Conservation (phyloP, 92 coral and sea anemone species). For the Porites rus region DNA sequence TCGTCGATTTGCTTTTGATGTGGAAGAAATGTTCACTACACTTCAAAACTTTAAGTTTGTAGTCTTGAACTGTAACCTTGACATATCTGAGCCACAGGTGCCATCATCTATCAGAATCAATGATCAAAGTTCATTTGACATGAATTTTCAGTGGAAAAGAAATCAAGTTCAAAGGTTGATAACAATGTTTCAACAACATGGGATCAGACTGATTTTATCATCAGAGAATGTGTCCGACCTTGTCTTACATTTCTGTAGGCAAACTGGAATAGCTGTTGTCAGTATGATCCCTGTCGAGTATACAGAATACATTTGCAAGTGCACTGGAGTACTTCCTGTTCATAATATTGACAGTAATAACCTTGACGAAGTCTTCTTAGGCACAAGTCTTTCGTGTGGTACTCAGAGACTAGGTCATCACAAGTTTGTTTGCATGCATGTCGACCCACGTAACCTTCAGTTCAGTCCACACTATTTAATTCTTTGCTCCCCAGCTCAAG, state of each 20-base stretch:
- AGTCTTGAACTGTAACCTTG: constrained; percentile 72
- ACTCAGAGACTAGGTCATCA: constrained; percentile 59
- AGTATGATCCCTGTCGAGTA: constrained; percentile 84
- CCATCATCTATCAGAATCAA: constrained; percentile 58
- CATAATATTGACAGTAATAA: constrained; percentile 38
- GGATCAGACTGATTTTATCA: constrained; percentile 74
- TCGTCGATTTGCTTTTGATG: constrained; percentile 78
- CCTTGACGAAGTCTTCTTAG: constrained; percentile 58
- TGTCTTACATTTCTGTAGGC: constrained; percentile 81
- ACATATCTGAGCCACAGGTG: constrained; percentile 31
- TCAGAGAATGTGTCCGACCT: constrained; percentile 72
- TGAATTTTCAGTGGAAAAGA: constrained; percentile 63
- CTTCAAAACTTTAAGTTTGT: constrained; percentile 65
- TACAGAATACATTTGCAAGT: constrained; percentile 67
- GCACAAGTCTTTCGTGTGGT: constrained; percentile 71
- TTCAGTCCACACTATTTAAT: constrained; percentile 56
- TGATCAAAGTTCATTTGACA: constrained; percentile 27
- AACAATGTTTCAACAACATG: constrained; percentile 54
- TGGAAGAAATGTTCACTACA: constrained; percentile 40
- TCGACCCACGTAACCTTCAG: not conserved
- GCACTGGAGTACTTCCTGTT: constrained; percentile 67
- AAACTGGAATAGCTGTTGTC: constrained; percentile 82
- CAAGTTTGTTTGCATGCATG: constrained; percentile 50
- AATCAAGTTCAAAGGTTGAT: constrained; percentile 44
- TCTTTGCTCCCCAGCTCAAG: constrained; percentile 85